These are phyloP conservation scores for Quadriops clusia DNA, from an alignment of 2,888 invertebrate genomes.

Conservation along the genomic window DNA sequence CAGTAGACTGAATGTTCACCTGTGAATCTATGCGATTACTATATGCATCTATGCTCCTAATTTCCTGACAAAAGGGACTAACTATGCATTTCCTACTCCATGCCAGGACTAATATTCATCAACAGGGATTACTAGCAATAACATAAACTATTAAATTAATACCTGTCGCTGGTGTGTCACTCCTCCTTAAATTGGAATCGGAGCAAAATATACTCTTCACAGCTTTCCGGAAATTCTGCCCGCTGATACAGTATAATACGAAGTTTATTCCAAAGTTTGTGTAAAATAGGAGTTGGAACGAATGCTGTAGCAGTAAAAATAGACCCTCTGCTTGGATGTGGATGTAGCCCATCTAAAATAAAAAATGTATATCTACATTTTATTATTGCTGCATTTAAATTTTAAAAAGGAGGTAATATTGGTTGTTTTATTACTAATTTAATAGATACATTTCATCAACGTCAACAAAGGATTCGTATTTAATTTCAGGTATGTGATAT, in stretches of 20 bases:
- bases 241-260: conserved; percentile 67
- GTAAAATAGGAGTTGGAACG: conserved; percentile 58
- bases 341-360: conserved; percentile 32
- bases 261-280: conserved; percentile 79
- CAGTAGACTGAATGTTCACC: no score
- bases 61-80: no score
- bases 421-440: no score
- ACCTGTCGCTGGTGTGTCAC: conserved; percentile 9
- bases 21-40: no score
- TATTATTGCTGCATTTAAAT: conserved; percentile 2
- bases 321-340: conserved; percentile 38
- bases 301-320: conserved; percentile 42
- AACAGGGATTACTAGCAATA: no score
- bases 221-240: conserved; percentile 63
- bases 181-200: conserved; percentile 8
- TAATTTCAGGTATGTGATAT: no score
- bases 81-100: no score
- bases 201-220: conserved; percentile 18
- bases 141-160: background rate
- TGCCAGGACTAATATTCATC: no score
- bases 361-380: conserved; percentile 8
- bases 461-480: no score
- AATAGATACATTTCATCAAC: no score
- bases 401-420: background rate
- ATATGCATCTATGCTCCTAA: no score